Base-by-base conservation (phyloP, 2,797 vertebrate genomes). In the Xyrichtys novacula region DNA sequence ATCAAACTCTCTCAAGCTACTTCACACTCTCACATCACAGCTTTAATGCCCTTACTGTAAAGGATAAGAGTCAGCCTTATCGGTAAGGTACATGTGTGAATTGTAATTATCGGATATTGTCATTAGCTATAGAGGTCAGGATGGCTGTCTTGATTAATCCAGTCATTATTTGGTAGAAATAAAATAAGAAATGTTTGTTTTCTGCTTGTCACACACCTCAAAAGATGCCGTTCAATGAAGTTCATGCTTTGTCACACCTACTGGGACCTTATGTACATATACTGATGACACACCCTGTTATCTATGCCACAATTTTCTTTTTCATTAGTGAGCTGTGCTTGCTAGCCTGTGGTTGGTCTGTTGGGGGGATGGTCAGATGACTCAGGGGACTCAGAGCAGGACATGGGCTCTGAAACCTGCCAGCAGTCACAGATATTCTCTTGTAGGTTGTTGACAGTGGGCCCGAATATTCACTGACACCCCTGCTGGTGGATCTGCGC, bases 361-460 rank as follows among this genome's bases (percentile, higher is more conserved):
- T 23, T 38, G 19, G 47, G 31, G 46, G 53, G 38, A 29, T 48
- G 36, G 53, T 22, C 12, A 28, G 32, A 59, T 78, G 72, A 73
- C 61, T 79, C 69, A 58, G 55, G 67, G 50, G 59, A 29, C 54
- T 25, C 8, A 4, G 70, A 61, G 44, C 71, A 78, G 56, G 50
- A 49, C 19, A 5, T 28, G 23, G 66, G 44, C 46, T 67, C 29
- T 67, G 49, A 23, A 57, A 54, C 56, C 59, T 62, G 15, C 28
- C 48, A 52, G 52, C 44, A 28, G 56, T 57, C 55, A 65, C 60
- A 74, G n/a, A 65, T 50, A 76, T 52, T 64, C 32, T 52, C 36
- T 58, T 59, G 49, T 49, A 48, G 46, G 20, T 15, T 56, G 56
- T 38, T 81, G 47, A 61, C 44, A 31, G 59, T 29, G 39, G 5